These are phyloP conservation scores for Drosophila affinis DNA, from an alignment of 2,888 invertebrate genomes.

Conservation along the genomic window DNA sequence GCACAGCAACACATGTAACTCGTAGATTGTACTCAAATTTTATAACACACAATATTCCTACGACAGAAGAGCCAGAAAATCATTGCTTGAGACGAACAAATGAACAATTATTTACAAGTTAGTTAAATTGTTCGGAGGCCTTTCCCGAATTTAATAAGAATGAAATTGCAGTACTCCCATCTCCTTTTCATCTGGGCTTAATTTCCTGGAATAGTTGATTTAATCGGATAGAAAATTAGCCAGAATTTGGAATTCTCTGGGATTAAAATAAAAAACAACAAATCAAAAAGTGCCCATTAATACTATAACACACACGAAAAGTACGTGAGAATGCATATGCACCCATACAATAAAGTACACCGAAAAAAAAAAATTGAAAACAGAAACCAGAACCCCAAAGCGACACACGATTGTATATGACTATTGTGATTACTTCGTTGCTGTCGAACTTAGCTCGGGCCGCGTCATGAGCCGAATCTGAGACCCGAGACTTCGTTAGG, in stretches of 20 bases:
- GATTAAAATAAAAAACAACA: too few relatives aligned
- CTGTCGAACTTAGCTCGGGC: too few relatives aligned
- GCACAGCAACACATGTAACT: slow-evolving; percentile 56
- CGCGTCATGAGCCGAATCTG: too few relatives aligned
- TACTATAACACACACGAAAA: too few relatives aligned
- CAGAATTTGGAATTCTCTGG: background rate
- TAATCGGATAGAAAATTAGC: slow-evolving; percentile 24
- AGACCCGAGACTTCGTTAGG: too few relatives aligned
- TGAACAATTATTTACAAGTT: slow-evolving; percentile 8
- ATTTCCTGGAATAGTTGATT: slow-evolving; percentile 32
- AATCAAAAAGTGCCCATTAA: too few relatives aligned
- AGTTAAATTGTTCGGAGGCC: slow-evolving; percentile 6
- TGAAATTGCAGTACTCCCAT: slow-evolving; percentile 10
- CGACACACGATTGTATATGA: too few relatives aligned
- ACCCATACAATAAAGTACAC: too few relatives aligned
- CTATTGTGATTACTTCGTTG: too few relatives aligned
- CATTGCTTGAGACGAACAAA: background rate
- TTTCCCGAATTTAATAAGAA: slow-evolving; percentile 14
- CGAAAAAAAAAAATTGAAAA: too few relatives aligned
- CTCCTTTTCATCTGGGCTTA: slow-evolving; percentile 20
- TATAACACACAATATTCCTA: background rate
- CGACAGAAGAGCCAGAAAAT: background rate
- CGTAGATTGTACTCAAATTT: slow-evolving; percentile 4
- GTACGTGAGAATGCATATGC: too few relatives aligned
- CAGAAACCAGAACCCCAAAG: too few relatives aligned